phyloP scores from a whole-genome alignment of 2,113 vertebrate genomes.

The Mionectes macconnelli region DNA sequence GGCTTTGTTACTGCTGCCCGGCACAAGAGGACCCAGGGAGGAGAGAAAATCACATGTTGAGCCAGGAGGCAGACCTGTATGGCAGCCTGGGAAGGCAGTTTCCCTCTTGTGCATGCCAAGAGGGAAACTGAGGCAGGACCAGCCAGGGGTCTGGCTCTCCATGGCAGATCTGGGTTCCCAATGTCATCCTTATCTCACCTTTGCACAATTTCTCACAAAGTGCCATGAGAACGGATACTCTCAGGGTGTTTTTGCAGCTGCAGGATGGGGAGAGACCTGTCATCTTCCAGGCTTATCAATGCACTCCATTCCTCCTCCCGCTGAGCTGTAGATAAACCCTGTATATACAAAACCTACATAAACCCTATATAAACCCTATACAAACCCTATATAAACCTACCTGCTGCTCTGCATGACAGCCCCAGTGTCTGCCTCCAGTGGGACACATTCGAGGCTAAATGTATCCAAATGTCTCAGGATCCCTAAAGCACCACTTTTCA shows the following conservation, averaged over 20 bases:
- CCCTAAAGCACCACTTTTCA: neutral
- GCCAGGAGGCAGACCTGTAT: neutral
- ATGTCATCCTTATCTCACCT: neutral
- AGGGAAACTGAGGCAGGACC: neutral
- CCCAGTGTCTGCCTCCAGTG: neutral
- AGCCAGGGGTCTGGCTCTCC: accelerated
- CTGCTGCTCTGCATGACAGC: accelerated
- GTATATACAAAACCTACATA: neutral
- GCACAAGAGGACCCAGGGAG: neutral
- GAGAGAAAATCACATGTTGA: neutral
- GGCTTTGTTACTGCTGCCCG: neutral
- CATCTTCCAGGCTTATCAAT: accelerated
- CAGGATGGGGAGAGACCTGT: neutral
- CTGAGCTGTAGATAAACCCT: neutral
- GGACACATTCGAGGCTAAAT: neutral
- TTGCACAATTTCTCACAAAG: neutral
- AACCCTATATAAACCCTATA: neutral
- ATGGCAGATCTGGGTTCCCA: accelerated
- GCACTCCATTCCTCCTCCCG: neutral
- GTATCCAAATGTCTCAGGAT: neutral
- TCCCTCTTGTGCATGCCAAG: neutral
- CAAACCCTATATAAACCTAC: accelerated
- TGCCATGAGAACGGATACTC: accelerated
- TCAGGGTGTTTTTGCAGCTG: neutral
- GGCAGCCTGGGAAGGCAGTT: neutral